Conservation (phyloP, 2,888 invertebrate genomes). For the Ochlodes sylvanus region DNA sequence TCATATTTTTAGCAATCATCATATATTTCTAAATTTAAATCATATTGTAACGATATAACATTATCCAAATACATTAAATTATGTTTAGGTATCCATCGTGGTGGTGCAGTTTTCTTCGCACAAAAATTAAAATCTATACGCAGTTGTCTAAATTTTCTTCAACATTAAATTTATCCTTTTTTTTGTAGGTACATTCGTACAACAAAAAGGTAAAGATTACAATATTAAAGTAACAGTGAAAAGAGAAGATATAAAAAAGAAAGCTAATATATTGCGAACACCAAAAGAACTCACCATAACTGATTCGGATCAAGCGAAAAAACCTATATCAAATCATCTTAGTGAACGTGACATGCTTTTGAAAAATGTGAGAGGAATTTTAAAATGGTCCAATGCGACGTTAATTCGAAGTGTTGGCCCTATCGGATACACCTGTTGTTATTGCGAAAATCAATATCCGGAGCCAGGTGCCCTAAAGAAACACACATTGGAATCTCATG, state of each 20-base stretch:
- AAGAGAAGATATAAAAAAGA: not conserved
- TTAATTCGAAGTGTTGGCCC: constrained; percentile 56
- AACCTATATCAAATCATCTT: not conserved
- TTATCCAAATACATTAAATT: too few relatives aligned
- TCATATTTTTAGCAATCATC: too few relatives aligned
- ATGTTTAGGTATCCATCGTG: too few relatives aligned
- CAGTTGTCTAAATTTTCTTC: not conserved
- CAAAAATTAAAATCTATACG: too few relatives aligned
- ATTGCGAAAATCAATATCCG: constrained; percentile 55
- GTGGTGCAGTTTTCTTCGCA: too few relatives aligned
- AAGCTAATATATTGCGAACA: constrained; percentile 14
- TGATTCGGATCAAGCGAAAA: not conserved
- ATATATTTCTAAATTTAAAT: too few relatives aligned
- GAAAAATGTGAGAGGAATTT: constrained; percentile 54
- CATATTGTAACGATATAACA: too few relatives aligned
- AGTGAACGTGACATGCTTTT: not conserved
- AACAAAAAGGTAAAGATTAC: constrained; percentile 5
- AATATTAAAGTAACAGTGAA: not conserved
- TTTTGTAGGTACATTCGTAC: constrained; percentile 55
- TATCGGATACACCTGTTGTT: constrained; percentile 58
- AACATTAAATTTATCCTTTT: constrained; percentile 45
- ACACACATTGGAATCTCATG: constrained; percentile 59
- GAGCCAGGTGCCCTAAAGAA: constrained; percentile 56
- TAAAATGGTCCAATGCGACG: constrained; percentile 62
- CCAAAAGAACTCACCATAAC: constrained; percentile 34